Conservation (phyloP, 2,888 invertebrate genomes). For the Dryomyza anilis region DNA sequence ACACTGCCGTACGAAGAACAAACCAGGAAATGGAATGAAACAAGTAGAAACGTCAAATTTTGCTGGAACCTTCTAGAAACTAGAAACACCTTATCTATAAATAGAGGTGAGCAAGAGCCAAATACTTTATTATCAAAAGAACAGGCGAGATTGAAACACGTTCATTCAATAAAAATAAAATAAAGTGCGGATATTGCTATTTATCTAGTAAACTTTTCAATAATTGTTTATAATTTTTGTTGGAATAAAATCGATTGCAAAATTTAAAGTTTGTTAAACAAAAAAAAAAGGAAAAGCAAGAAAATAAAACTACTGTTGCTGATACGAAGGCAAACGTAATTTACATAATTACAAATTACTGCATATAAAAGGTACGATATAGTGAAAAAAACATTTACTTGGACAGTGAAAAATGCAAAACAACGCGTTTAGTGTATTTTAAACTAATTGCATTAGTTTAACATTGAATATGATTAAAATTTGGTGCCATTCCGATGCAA, state of each 20-base stretch:
- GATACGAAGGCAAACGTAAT: too few species aligned
- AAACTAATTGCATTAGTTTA: too few species aligned
- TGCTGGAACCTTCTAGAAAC: constrained; percentile 40
- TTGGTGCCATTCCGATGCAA: background rate
- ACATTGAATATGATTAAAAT: too few species aligned
- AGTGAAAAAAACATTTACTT: too few species aligned
- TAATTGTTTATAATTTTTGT: background rate
- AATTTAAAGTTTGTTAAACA: background rate
- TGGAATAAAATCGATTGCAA: background rate
- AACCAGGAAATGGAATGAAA: constrained; percentile 16
- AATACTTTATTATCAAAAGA: constrained; percentile 30
- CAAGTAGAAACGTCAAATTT: constrained; percentile 32
- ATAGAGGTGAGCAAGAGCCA: constrained; percentile 22
- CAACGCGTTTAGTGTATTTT: background rate
- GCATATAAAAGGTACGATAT: too few species aligned
- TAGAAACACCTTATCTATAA: constrained; percentile 35
- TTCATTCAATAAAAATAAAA: background rate
- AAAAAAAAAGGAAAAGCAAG: background rate
- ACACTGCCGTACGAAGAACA: background rate
- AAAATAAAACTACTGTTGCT: too few species aligned
- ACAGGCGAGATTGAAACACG: constrained; percentile 26
- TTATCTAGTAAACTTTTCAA: background rate
- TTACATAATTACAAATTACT: too few species aligned
- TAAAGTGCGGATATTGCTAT: background rate
- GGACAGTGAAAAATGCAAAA: background rate